Evolutionary conservation across 2,797 vertebrate species (phyloP), one percentile per base, ranked within the genome.

Genomic region (Centroberyx gerrardi): DNA sequence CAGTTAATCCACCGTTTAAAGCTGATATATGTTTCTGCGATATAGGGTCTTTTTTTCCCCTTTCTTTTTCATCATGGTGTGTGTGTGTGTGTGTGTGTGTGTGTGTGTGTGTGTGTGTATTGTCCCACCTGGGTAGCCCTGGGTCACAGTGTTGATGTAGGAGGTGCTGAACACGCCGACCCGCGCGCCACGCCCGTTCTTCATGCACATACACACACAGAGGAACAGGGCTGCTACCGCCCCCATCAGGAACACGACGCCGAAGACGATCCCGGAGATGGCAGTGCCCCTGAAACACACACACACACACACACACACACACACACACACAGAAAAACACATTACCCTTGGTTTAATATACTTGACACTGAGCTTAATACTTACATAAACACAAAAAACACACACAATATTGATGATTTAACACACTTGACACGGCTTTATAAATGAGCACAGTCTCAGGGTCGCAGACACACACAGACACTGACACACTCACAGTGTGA

Each of bases 151-250:
- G 72, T 95, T 97, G 93, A 98, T 92, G 91, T 96, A 96, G 0
- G 94, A 91, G 0, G 95, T 87, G 78, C 83, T 88, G 91, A 97
- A 95, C 59, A 97, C 96, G 0, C 95, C 97, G 5, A 97, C 97
- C 12, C 95, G 94, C 0, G 96, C 91, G 0, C 95, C 95, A 0
- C 91, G 93, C 53, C 92, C 94, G 69, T 93, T 97, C 89, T 98
- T 99, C 95, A 97, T 86, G 74, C 97, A 99, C 96, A 98, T 97
- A 68, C 97, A 98, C 89, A 98, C 84, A 6, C 97, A 98, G 71
- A 99, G 96, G 87, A 96, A 96, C 53, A 97, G 83, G 14, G 96
- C 96, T 0, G 96, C 97, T 75, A 97, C 90, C 17, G 97, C 96
- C 2, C 96, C 97, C 96, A 98, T 97, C 91, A 98, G 92, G 81